Conservation (phyloP, 2,888 invertebrate genomes). For the Apotomis betuletana region DNA sequence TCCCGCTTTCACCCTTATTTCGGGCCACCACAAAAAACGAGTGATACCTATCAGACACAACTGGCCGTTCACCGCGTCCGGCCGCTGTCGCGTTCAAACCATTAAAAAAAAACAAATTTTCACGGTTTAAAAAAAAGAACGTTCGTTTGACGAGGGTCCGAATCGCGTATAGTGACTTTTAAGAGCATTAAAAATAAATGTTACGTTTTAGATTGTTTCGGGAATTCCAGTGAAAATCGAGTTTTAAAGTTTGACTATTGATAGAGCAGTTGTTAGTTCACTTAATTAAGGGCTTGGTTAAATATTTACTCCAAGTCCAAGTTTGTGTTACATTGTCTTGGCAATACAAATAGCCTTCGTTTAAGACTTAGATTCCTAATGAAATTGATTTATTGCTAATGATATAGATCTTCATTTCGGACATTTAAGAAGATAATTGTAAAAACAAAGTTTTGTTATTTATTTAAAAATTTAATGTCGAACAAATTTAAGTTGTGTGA, state of each 20-base stretch:
- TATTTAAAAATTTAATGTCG: too few species aligned
- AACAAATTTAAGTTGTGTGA: slow-evolving; percentile 1
- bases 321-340: neutral
- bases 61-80: slow-evolving; percentile 36
- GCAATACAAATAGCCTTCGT: neutral
- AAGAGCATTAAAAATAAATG: neutral
- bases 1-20: slow-evolving; percentile 16
- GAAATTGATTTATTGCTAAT: neutral
- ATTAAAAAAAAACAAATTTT: slow-evolving; percentile 33
- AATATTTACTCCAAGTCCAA: slow-evolving; percentile 13
- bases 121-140: slow-evolving; percentile 21
- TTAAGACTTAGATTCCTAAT: neutral
- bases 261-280: slow-evolving; percentile 1
- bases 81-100: slow-evolving; percentile 21
- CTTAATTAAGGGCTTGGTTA: slow-evolving; percentile 10
- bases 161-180: neutral
- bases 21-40: slow-evolving; percentile 20
- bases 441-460: too few species aligned
- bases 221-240: neutral
- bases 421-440: neutral
- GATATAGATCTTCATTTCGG: neutral
- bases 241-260: neutral
- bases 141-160: slow-evolving; percentile 19
- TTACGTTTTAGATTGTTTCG: neutral
- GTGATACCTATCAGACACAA: slow-evolving; percentile 39